Percentiles rank a stretch among this genome's conserved stretches.
These are phyloP conservation scores for Nematostella vectensis DNA, from an alignment of 92 coral and sea anemone genomes.

Conservation along the genomic window DNA sequence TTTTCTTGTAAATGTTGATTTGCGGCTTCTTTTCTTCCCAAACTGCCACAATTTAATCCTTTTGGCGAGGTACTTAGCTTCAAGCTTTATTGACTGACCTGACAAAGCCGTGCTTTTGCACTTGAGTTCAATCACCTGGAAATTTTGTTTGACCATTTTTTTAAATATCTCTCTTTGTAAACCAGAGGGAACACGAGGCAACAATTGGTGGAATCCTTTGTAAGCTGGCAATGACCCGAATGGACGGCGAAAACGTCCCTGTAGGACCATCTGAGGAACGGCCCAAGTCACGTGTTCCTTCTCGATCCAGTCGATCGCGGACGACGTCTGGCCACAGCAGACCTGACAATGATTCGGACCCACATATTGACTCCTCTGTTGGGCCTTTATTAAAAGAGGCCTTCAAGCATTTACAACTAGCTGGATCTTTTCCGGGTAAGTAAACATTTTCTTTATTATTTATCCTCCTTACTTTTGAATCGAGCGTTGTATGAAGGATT, in stretches of 20 bases:
- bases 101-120: too few species aligned
- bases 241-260: constrained; percentile 50
- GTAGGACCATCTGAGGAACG: constrained; percentile 39
- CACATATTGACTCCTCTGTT: constrained; percentile 27
- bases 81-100: too few species aligned
- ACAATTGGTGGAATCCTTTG: constrained; percentile 48
- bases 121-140: too few species aligned
- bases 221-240: constrained; percentile 46
- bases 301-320: constrained; percentile 51
- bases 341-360: constrained; percentile 26
- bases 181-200: constrained; percentile 54
- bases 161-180: too few species aligned
- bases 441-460: too few species aligned
- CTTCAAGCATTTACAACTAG: constrained; percentile 60
- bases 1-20: too few species aligned
- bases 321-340: constrained; percentile 24
- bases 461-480: too few species aligned
- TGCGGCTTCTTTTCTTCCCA: too few species aligned
- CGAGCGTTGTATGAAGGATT: too few species aligned
- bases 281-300: constrained; percentile 39
- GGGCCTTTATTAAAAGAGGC: constrained; percentile 63
- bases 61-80: too few species aligned
- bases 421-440: constrained; percentile 55
- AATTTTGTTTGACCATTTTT: too few species aligned
- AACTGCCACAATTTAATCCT: too few species aligned